These are phyloP conservation scores for Cyclophora punctaria DNA, from an alignment of 2,888 invertebrate species.

Conservation along the genomic window DNA sequence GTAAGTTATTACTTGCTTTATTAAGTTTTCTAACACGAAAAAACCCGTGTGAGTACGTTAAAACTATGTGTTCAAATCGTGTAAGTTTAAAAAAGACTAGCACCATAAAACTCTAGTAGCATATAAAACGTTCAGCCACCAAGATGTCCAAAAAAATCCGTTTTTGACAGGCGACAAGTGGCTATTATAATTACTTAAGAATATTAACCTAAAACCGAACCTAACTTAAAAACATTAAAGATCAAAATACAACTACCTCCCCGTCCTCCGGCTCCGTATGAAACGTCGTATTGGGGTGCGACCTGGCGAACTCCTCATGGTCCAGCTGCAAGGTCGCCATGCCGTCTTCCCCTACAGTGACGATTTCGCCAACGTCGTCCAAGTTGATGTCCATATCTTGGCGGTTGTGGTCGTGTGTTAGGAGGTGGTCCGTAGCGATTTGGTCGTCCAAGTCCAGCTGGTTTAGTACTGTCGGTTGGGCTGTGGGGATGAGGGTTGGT, in stretches of 20 bases:
- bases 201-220: too few species aligned
- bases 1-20: too few species aligned
- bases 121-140: too few species aligned
- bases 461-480: slow-evolving; percentile 44
- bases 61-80: too few species aligned
- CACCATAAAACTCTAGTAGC: too few species aligned
- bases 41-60: too few species aligned
- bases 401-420: slow-evolving; percentile 27
- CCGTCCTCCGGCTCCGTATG: slow-evolving; percentile 63
- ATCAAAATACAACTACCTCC: slow-evolving; percentile 32
- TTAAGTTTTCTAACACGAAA: too few species aligned
- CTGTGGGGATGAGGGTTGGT: slow-evolving; percentile 21
- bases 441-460: slow-evolving; percentile 58
- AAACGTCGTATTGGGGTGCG: slow-evolving; percentile 70
- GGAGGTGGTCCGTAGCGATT: slow-evolving; percentile 56
- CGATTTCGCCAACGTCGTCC: slow-evolving; percentile 56
- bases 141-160: too few species aligned
- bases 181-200: too few species aligned
- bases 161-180: neutral
- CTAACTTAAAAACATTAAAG: neutral
- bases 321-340: slow-evolving; percentile 53
- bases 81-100: too few species aligned
- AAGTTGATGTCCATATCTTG: slow-evolving; percentile 41
- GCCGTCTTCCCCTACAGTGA: slow-evolving; percentile 59
- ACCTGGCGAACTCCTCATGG: slow-evolving; percentile 66